Evolutionary conservation across 2,797 vertebrate species (phyloP).

Genomic region (Etheostoma perlongum): DNA sequence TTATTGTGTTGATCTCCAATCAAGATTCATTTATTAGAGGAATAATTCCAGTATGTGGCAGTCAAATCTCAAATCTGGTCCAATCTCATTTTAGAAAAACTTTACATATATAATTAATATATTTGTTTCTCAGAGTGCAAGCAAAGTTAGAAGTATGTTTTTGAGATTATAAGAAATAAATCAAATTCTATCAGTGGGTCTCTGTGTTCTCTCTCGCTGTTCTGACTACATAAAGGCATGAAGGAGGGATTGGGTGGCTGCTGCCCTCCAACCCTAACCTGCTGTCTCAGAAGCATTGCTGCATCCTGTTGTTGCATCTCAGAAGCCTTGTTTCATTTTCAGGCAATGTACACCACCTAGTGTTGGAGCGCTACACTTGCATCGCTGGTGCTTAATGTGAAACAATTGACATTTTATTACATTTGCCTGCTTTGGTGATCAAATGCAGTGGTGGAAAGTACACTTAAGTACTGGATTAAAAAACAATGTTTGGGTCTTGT

Average conservation of each 20-base stretch:
- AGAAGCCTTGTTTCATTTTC: slow-evolving; percentile 19
- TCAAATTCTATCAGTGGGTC: slow-evolving; percentile 84
- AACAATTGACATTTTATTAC: background rate
- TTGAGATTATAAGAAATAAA: slow-evolving; percentile 91
- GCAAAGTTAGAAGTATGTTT: slow-evolving; percentile 87
- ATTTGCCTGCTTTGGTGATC: background rate
- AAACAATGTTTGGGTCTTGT: background rate
- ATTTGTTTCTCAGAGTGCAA: slow-evolving; percentile 86
- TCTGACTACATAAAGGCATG: background rate
- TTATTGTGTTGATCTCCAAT: slow-evolving; percentile 57
- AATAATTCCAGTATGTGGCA: slow-evolving; percentile 22
- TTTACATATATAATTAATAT: slow-evolving; percentile 81
- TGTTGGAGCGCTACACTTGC: slow-evolving; percentile 16
- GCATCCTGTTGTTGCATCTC: background rate
- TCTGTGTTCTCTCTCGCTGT: slow-evolving; percentile 61
- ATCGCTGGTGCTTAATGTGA: background rate
- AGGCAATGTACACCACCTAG: slow-evolving; percentile 53
- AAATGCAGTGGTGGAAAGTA: background rate
- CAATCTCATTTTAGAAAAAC: slow-evolving; percentile 62
- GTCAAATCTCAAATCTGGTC: slow-evolving; percentile 63
- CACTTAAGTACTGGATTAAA: background rate
- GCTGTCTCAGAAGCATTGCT: background rate
- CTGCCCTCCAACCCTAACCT: background rate
- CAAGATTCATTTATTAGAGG: slow-evolving; percentile 58
- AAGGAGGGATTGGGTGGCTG: background rate